These are phyloP conservation scores for Neodon shergylaensis DNA, from an alignment of 2,113 vertebrate species.

Conservation along the genomic window DNA sequence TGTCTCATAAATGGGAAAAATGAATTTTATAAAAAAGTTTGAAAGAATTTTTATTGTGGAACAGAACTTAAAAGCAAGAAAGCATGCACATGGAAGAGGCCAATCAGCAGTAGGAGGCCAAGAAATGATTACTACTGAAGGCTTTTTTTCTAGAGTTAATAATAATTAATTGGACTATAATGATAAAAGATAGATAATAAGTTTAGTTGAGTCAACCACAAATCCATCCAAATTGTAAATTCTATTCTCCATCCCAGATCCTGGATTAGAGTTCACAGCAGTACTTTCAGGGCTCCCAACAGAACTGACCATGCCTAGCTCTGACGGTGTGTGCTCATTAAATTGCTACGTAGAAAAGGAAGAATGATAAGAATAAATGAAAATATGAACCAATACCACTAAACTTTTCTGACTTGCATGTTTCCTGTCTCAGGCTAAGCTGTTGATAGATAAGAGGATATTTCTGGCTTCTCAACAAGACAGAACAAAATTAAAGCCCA, in stretches of 20 bases:
- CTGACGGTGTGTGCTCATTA: background rate
- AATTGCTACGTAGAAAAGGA: background rate
- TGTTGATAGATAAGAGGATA: background rate
- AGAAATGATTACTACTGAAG: background rate
- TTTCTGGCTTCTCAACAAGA: background rate
- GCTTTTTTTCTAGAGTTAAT: background rate
- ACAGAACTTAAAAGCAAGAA: background rate
- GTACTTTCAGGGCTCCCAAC: background rate
- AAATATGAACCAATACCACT: background rate
- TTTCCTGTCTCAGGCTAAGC: background rate
- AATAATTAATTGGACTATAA: background rate
- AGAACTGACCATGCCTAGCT: background rate
- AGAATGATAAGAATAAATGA: background rate
- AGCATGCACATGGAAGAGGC: too few relatives aligned
- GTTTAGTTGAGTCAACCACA: background rate
- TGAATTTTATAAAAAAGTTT: background rate
- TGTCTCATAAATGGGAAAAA: background rate
- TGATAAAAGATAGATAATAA: background rate
- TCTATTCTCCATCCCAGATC: too few relatives aligned
- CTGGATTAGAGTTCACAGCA: too few relatives aligned
- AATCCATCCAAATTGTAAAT: too few relatives aligned
- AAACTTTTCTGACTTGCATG: background rate
- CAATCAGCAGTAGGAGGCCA: too few relatives aligned
- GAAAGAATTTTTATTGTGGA: background rate
- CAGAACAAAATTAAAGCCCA: background rate